phyloP scores from a whole-genome alignment of 2,888 invertebrate genomes.

The Strigamia transsilvanica region DNA sequence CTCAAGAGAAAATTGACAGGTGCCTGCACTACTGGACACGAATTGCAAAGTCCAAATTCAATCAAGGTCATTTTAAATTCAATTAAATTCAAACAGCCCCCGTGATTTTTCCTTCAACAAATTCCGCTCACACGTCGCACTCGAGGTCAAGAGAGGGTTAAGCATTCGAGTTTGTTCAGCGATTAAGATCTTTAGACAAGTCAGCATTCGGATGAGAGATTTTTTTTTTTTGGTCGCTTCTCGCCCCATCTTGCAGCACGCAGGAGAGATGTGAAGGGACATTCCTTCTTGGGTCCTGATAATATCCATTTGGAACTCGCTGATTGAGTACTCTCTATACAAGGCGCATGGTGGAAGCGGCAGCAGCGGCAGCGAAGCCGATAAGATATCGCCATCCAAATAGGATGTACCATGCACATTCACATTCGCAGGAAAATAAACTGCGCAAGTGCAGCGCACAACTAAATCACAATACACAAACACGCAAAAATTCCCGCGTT shows the following conservation, averaged over 20 bases:
- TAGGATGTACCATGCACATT: constrained; percentile 36
- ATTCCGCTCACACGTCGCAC: constrained; percentile 10
- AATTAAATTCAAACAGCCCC: constrained; percentile 50
- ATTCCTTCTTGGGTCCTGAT: constrained; percentile 43
- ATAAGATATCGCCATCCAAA: constrained; percentile 39
- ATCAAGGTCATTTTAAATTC: constrained; percentile 53
- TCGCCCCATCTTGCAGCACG: not conserved
- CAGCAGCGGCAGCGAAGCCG: constrained; percentile 33
- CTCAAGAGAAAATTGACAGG: not conserved
- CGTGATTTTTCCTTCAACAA: not conserved
- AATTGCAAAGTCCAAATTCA: constrained; percentile 32
- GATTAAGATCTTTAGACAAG: constrained; percentile 36
- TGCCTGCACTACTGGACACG: constrained; percentile 5
- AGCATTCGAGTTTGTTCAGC: constrained; percentile 4
- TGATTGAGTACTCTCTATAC: constrained; percentile 42
- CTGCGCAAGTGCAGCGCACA: constrained; percentile 33
- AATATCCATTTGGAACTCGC: constrained; percentile 41
- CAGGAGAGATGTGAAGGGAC: constrained; percentile 13
- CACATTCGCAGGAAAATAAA: constrained; percentile 42
- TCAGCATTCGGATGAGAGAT: constrained; percentile 12
- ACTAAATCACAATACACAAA: constrained; percentile 39
- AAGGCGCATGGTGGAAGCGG: constrained; percentile 42
- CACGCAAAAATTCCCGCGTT: not conserved
- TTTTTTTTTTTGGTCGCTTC: not conserved
- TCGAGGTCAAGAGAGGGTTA: constrained; percentile 18